A percentile compares a stretch with the other conserved stretches of the same genome.
phyloP scores from a whole-genome alignment of 2,797 vertebrate species.

The Lepus oiostolus region DNA sequence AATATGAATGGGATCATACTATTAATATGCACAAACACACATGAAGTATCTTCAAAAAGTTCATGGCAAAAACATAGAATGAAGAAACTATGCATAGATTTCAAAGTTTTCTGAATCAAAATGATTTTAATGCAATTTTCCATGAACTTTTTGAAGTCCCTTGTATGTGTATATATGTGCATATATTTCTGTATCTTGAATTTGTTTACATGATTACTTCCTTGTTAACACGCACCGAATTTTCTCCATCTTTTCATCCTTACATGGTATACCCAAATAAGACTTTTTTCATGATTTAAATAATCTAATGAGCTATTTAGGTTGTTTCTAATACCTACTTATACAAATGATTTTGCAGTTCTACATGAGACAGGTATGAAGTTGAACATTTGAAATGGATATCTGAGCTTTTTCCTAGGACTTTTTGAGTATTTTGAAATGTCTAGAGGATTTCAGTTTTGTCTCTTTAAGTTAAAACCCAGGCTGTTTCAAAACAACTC shows the following conservation, averaged over 20 bases:
- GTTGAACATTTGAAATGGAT: neutral
- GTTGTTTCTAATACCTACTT: neutral
- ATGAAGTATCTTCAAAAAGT: no score
- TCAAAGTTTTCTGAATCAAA: no score
- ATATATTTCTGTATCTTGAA: neutral
- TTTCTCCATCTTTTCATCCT: neutral
- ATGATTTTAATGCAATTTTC: no score
- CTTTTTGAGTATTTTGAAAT: slow-evolving; percentile 15
- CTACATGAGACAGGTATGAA: neutral
- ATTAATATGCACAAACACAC: neutral
- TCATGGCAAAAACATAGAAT: no score
- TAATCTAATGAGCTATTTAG: neutral
- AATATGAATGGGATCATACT: neutral
- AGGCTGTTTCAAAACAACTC: neutral
- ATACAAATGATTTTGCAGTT: neutral
- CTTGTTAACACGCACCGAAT: neutral
- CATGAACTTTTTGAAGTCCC: no score
- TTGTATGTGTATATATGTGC: neutral
- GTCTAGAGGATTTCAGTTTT: neutral
- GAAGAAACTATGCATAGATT: no score
- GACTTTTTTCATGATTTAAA: neutral
- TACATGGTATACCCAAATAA: neutral
- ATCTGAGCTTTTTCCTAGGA: neutral
- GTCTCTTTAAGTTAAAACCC: neutral
- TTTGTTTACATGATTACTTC: neutral